phyloP scores from a whole-genome alignment of 2,797 vertebrate genomes.

The Phoebastria nigripes region DNA sequence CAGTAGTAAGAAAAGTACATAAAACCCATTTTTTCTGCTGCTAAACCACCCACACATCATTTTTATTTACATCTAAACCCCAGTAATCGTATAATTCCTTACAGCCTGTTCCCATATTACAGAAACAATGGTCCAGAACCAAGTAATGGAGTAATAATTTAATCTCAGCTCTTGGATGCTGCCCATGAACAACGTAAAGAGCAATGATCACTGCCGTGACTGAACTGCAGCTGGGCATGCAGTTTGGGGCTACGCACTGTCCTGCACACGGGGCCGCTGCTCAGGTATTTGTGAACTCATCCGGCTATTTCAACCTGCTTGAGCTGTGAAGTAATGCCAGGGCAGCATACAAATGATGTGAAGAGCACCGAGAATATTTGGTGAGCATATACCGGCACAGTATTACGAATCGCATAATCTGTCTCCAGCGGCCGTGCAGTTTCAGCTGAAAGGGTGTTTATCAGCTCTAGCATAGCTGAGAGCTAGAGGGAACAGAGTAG shows the following conservation, averaged over 20 bases:
- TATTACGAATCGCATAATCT: background rate
- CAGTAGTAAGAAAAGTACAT: background rate
- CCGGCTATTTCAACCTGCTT: background rate
- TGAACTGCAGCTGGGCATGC: background rate
- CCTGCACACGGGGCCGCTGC: background rate
- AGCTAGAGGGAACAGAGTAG: background rate
- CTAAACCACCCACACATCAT: background rate
- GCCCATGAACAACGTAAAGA: fast-evolving
- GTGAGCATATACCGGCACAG: background rate
- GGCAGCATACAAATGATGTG: background rate
- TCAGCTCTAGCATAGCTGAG: background rate
- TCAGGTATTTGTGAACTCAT: background rate
- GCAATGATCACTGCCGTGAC: fast-evolving
- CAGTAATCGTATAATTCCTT: background rate
- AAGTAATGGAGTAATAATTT: background rate
- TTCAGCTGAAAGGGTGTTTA: background rate
- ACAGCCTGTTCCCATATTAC: background rate
- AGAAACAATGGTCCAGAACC: background rate
- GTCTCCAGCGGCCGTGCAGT: background rate
- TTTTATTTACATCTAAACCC: background rate
- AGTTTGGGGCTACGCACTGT: background rate
- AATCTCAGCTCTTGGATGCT: background rate
- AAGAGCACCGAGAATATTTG: background rate
- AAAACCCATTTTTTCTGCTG: background rate
- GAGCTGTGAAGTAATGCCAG: background rate